These are phyloP conservation scores for Amiota minor DNA, from an alignment of 2,888 invertebrate genomes.

Conservation along the genomic window DNA sequence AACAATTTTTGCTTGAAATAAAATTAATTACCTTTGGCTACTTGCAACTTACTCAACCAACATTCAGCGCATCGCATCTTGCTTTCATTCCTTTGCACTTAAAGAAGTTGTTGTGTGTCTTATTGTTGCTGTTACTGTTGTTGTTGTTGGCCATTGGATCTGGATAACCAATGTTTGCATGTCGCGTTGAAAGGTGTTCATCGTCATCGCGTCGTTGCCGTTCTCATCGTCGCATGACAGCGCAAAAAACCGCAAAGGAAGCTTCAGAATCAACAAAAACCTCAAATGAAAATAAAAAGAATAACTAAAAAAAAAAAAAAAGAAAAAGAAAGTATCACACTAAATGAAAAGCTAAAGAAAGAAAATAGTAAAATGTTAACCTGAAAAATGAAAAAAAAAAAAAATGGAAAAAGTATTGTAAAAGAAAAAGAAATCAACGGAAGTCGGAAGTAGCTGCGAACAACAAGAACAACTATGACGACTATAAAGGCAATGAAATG, in stretches of 20 bases:
- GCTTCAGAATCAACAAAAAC: neutral
- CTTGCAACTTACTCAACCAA: constrained; percentile 55
- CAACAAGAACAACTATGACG: constrained; percentile 34
- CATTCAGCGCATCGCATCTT: neutral
- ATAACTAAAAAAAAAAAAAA: neutral
- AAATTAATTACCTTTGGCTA: constrained; percentile 71
- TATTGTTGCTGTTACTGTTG: neutral
- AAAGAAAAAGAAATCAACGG: constrained; percentile 38
- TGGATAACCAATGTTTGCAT: constrained; percentile 20
- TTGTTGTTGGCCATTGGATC: neutral
- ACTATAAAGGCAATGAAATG: constrained; percentile 41
- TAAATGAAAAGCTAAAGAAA: constrained; percentile 8
- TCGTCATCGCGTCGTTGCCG: neutral
- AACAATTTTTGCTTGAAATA: constrained; percentile 57
- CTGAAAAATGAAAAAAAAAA: neutral
- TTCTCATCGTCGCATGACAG: neutral
- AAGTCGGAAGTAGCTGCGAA: constrained; percentile 42
- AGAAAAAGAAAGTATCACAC: neutral
- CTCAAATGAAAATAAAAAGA: neutral
- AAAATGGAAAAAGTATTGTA: too few species aligned
- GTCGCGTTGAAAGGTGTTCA: constrained; percentile 22
- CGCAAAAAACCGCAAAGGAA: constrained; percentile 4
- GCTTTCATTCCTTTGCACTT: constrained; percentile 28
- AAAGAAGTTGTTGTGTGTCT: constrained; percentile 8
- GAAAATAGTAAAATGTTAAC: neutral